Conservation (phyloP, 2,113 vertebrate species). For the Plectropomus leopardus region DNA sequence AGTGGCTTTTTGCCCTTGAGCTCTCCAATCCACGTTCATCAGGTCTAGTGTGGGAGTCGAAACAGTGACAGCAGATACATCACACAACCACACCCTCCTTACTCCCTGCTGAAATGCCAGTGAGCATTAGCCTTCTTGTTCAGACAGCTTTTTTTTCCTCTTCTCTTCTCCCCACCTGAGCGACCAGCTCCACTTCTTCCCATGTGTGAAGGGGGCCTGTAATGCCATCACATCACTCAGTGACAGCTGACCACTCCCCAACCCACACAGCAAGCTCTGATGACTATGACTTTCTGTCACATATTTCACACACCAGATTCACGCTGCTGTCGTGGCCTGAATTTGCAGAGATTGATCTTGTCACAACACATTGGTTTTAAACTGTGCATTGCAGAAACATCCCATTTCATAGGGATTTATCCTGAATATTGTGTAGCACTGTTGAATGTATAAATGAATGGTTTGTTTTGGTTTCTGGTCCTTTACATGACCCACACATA, state of each 20-base stretch:
- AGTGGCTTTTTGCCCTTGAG: constrained; percentile 67
- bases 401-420: background rate
- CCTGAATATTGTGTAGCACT: background rate
- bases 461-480: too few species aligned
- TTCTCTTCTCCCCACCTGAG: constrained; percentile 50
- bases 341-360: constrained; percentile 33
- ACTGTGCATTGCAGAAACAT: background rate
- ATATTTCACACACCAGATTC: constrained; percentile 45
- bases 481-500: background rate
- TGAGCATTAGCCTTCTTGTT: constrained; percentile 56
- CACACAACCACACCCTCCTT: constrained; percentile 61
- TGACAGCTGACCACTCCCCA: constrained; percentile 72
- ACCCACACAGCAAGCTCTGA: constrained; percentile 50
- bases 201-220: constrained; percentile 64
- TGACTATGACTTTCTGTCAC: constrained; percentile 53
- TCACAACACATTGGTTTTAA: constrained; percentile 8
- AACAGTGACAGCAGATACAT: constrained; percentile 66
- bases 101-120: constrained; percentile 56
- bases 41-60: constrained; percentile 56
- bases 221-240: constrained; percentile 72
- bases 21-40: constrained; percentile 50
- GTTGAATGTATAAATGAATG: background rate
- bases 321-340: constrained; percentile 13
- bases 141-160: constrained; percentile 33
- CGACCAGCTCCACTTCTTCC: constrained; percentile 47